Base-by-base conservation (phyloP, 1,140 invertebrate genomes). In the Eubasilissa regina region DNA sequence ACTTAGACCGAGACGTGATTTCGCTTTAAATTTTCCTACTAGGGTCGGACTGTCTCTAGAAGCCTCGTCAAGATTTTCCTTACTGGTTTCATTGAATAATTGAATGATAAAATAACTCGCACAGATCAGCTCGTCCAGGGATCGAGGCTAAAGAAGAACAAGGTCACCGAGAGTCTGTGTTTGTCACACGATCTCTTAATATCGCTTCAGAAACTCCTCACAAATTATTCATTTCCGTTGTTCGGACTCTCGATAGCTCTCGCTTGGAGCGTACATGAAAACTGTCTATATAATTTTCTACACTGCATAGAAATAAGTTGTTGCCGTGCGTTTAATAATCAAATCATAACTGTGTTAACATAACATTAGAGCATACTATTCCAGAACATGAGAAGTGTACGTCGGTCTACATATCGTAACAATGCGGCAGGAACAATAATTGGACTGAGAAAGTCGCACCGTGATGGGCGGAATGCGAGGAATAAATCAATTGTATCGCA, bases 361-460 rank as follows among this genome's bases (percentile, higher is more conserved):
- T 62, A 62, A 43, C 19, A 43, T 25, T 62, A 43, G 13, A 68
- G 35, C 43, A 19, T 0, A 47, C 45, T 47, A 43, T 68, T 68
- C n/a, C 10, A 17, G 64, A 68, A 9, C 64, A 68, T 68, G 64
- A 43, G 64, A 68, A 68, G 43, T n/a, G 15, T 19, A 64, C 35
- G 35, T 1, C 17, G 58, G 43, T 68, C 64, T 68, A 15, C 58
- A 68, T 45, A 68, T 68, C 43, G 45, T 12, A 68, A 68, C 64
- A 68, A 68, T 68, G 64, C 13, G 45, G 64, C 45, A 15, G 12
- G 17, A 62, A 17, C 15, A 56, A 56, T 56, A 56, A 56, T 56
- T 15, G 17, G 4, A n/a, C 3, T n/a, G 19, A 56, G 53, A 56
- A 56, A 56, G 53, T 19, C 15, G 4, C 53, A 19, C 19, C n/a